These are phyloP conservation scores for Silurus lanzhouensis DNA, from an alignment of 2,797 vertebrate species.

Conservation along the genomic window DNA sequence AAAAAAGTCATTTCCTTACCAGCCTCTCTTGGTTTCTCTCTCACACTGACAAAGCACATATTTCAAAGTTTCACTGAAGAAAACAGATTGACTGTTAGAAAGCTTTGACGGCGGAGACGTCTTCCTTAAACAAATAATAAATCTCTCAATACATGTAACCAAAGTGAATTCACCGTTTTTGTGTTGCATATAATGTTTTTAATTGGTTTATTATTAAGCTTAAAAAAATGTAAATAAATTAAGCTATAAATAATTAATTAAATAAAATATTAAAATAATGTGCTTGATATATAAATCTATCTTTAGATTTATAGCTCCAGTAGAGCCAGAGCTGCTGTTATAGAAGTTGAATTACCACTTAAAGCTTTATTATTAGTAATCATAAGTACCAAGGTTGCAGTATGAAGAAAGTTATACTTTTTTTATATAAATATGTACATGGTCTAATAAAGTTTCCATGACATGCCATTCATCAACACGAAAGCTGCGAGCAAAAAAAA, in stretches of 20 bases:
- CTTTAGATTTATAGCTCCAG: neutral
- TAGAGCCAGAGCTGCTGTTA: neutral
- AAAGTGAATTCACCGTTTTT: neutral
- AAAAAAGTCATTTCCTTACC: neutral
- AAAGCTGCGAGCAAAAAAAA: constrained; percentile 61
- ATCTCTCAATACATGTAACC: neutral
- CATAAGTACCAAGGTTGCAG: too few species aligned
- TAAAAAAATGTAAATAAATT: neutral
- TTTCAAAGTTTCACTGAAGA: neutral
- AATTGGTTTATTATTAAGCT: neutral
- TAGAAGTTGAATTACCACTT: neutral
- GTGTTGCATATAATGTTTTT: neutral
- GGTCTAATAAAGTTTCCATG: constrained; percentile 64
- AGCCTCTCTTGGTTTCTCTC: neutral
- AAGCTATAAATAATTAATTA: neutral
- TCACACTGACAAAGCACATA: neutral
- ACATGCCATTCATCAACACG: constrained; percentile 62
- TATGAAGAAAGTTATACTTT: neutral
- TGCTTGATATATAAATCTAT: neutral
- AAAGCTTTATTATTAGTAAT: neutral
- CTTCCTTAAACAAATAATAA: neutral
- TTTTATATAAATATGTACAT: constrained; percentile 28
- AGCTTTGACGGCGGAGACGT: neutral
- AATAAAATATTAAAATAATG: neutral
- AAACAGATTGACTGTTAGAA: neutral